Evolutionary conservation across 2,888 invertebrate genomes (phyloP), one percentile per base, ranked within the genome.

Genomic region (Geotrupes spiniger): DNA sequence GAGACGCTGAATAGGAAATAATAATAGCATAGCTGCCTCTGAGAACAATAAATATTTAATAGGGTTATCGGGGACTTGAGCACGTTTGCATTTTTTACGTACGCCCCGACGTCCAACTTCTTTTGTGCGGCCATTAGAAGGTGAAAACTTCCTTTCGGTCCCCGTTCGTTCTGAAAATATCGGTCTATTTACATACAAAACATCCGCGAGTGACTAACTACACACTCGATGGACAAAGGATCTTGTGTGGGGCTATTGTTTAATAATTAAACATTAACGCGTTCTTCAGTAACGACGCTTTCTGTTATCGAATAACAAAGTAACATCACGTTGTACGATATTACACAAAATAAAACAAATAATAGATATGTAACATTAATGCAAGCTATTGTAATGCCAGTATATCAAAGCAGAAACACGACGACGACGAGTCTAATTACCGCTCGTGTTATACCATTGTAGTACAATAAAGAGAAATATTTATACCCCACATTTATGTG

Each of bases 1-100:
- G 44, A 38, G 42, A 48, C 21, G 27, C 40, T 29, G 44, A 49
- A 44, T 39, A 44, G 49, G 46, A 49, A 49, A 48, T 51, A 47
- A 46, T 52, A 52, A 52, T 42, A 45, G 45, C 49, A 28, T 41
- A 48, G 48, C 49, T 38, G 47, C 52, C 51, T 44, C 41, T 21
- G 47, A 40, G 45, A 46, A 52, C 44, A 49, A 52, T 52, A 52
- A 52, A 52, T 52, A 52, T 52, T 49, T 49, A 52, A 52, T 52
- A 49, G 49, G 52, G 49, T 49, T 52, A 50, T 46, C 52, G 36
- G 39, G 17, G 49, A 46, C 46, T 49, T 49, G 46, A 42, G 49
- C 52, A 52, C 52, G 52, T 49, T 52, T 50, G 28, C 21, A 37
- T 26, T 46, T 48, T 44, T 38, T 46, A 31, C 36, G 11, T n/a